Evolutionary conservation across 1,140 invertebrate species (phyloP), one percentile per base, ranked within the genome.

Genomic region (Scaptomyza graminum): DNA sequence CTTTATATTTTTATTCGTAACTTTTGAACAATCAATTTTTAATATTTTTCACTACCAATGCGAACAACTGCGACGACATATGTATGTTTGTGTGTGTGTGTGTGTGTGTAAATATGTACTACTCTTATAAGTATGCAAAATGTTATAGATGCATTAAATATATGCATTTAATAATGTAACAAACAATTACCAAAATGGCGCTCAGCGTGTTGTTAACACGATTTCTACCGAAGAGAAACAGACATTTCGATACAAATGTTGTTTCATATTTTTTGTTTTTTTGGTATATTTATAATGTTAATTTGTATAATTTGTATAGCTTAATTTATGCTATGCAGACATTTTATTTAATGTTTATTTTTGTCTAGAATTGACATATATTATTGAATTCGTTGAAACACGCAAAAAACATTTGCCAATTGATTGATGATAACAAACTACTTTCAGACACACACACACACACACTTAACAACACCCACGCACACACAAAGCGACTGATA

Each of bases 281-380:
- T 69, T 79, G 55, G 74, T 78, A 72, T 69, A 72, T 62, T 49
- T 44, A 31, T 57, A 56, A 47, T 74, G 44, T 67, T 61, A 55
- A 51, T 31, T 65, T 57, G 31, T 63, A 52, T 52, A 51, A 31
- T 41, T 62, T 46, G 25, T 62, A 51, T 60, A 18, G 31, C 55
- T 54, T 69, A 54, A 72, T 72, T 72, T 66, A 72, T 67, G 69
- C 69, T 72, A 72, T 66, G 68, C 61, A 57, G 34, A 57, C 46
- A 13, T 18, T 62, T 31, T 28, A 28, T 13, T 8, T 44, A n/a
- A 9, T 5, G 9, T 41, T 43, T 44, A n/a, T 16, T 5, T 34
- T 41, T 43, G 15, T 56, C 18, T 11, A 25, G 22, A 73, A 73
- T 73, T 73, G 70, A 73, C 70, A 61, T 60, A n/a, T 18, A 34